A percentile compares a stretch with the other conserved stretches of the same genome.
Conservation (phyloP, 1,140 invertebrate species). For the Drosophila varians region DNA sequence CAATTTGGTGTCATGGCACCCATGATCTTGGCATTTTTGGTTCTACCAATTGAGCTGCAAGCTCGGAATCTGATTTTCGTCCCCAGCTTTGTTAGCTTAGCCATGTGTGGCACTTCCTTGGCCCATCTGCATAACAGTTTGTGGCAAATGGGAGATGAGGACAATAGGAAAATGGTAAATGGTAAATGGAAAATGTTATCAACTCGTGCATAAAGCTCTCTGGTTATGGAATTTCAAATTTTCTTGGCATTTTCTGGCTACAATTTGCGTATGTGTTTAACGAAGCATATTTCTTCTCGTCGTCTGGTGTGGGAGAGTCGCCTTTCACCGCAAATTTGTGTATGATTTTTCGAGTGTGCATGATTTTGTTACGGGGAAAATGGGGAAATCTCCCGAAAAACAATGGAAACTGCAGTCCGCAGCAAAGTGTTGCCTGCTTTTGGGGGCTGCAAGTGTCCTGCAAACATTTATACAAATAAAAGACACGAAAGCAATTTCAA, state of each 20-base stretch:
- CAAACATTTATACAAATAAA: slow-evolving; percentile 67
- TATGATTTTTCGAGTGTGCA: slow-evolving; percentile 68
- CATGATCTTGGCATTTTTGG: slow-evolving; percentile 66
- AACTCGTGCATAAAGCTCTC: slow-evolving; percentile 64
- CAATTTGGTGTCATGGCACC: slow-evolving; percentile 58
- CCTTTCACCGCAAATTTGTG: slow-evolving; percentile 67
- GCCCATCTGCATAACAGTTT: slow-evolving; percentile 6
- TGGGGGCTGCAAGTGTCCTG: slow-evolving; percentile 41
- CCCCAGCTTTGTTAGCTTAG: slow-evolving; percentile 29
- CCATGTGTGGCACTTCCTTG: slow-evolving; percentile 25
- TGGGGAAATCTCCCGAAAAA: slow-evolving; percentile 5
- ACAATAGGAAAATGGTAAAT: slow-evolving; percentile 11
- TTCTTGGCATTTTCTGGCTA: slow-evolving; percentile 58
- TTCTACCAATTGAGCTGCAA: slow-evolving; percentile 17
- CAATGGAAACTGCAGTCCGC: slow-evolving; percentile 13
- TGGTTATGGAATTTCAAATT: slow-evolving; percentile 58
- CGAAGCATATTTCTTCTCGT: slow-evolving; percentile 49
- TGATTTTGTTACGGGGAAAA: background rate
- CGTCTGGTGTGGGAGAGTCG: background rate
- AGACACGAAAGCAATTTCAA: slow-evolving; percentile 51
- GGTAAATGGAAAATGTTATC: slow-evolving; percentile 18
- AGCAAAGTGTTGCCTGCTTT: slow-evolving; percentile 50
- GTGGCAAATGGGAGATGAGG: slow-evolving; percentile 10
- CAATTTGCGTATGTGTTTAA: slow-evolving; percentile 77
- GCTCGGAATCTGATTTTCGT: slow-evolving; percentile 40